phyloP scores from a whole-genome alignment of 2,113 vertebrate species.

The Melanerpes aurifrons region DNA sequence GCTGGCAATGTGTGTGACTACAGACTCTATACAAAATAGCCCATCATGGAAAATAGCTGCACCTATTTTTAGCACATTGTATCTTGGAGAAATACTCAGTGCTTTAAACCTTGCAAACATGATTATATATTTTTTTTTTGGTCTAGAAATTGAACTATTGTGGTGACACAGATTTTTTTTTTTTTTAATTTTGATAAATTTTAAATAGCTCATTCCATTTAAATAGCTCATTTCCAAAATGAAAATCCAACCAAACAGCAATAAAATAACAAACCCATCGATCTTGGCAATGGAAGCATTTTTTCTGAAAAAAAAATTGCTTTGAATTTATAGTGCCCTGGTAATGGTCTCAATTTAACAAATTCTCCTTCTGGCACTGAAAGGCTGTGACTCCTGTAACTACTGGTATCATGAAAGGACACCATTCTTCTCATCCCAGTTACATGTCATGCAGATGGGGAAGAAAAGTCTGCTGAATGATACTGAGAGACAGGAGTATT shows the following conservation, averaged over 20 bases:
- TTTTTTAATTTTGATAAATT: neutral
- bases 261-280: neutral
- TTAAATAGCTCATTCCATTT: neutral
- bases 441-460: neutral
- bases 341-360: neutral
- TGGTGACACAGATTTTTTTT: neutral
- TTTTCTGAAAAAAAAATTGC: neutral
- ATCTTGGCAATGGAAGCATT: neutral
- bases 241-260: neutral
- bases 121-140: neutral
- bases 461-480: neutral
- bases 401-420: neutral
- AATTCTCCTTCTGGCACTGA: neutral
- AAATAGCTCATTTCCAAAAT: constrained; percentile 25
- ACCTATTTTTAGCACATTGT: neutral
- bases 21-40: neutral
- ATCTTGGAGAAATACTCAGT: neutral
- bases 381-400: neutral
- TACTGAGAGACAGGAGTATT: neutral
- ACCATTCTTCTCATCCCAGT: neutral
- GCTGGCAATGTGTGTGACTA: neutral
- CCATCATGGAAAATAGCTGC: neutral
- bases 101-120: neutral
- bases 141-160: neutral
- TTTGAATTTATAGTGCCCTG: neutral